Conservation (phyloP, 2,888 invertebrate genomes). For the Chesias legatella region DNA sequence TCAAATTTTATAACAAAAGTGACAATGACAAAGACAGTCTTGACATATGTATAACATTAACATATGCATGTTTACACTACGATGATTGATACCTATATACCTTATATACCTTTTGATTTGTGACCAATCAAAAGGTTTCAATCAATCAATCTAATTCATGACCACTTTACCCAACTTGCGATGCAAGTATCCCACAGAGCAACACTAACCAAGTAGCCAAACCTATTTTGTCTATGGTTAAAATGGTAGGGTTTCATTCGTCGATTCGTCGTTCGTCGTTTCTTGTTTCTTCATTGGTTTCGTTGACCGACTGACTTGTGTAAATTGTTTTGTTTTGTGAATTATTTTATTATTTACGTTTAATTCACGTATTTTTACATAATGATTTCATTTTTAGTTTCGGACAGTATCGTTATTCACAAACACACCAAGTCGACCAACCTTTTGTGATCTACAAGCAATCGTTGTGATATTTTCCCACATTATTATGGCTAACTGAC, state of each 20-base stretch:
- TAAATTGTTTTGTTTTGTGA: conserved; percentile 71
- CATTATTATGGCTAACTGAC: conserved; percentile 80
- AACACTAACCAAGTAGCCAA: not conserved
- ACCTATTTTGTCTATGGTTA: conserved; percentile 36
- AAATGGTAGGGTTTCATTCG: conserved; percentile 49
- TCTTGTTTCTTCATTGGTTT: conserved; percentile 57
- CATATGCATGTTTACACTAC: too few relatives aligned
- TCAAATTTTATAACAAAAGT: too few relatives aligned
- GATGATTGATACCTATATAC: too few relatives aligned
- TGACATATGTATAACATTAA: too few relatives aligned
- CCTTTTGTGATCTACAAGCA: conserved; percentile 70
- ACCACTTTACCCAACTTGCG: too few relatives aligned
- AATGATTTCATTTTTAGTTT: conserved; percentile 54
- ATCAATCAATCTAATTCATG: too few relatives aligned
- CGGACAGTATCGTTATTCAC: conserved; percentile 40
- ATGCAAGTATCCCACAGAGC: too few relatives aligned
- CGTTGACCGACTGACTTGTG: conserved; percentile 62
- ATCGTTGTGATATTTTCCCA: conserved; percentile 77
- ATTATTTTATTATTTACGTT: conserved; percentile 56
- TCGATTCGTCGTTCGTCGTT: conserved; percentile 64
- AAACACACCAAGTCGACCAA: conserved; percentile 44
- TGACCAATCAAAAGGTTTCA: too few relatives aligned
- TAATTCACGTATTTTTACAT: conserved; percentile 48
- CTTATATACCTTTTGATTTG: too few relatives aligned
- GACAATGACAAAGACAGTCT: too few relatives aligned